phyloP scores from a whole-genome alignment of 2,797 vertebrate species.

The Morus bassanus region DNA sequence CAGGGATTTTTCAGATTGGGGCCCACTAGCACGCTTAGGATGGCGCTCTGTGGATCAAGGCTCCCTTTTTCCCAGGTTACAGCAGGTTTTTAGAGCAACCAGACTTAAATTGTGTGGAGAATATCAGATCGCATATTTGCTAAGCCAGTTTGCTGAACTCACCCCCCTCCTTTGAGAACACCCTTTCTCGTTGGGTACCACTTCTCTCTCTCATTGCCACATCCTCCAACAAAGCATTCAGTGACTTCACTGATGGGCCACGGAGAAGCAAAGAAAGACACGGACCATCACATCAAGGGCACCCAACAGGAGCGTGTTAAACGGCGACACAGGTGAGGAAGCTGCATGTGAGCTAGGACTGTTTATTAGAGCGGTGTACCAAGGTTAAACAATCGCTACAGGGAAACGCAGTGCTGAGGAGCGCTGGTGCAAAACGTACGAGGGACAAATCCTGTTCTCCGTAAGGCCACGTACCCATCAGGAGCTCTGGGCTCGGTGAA shows the following conservation, averaged over 20 bases:
- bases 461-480: neutral
- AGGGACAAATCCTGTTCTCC: neutral
- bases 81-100: neutral
- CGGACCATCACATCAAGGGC: neutral
- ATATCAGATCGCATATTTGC: accelerated
- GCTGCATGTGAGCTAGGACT: neutral
- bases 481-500: neutral
- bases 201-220: neutral
- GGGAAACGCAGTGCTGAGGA: neutral
- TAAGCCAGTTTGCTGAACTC: neutral
- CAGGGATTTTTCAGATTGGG: neutral
- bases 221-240: neutral
- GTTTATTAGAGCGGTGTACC: neutral
- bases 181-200: accelerated
- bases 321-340: accelerated
- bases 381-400: neutral
- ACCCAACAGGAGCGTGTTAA: too few relatives aligned
- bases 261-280: neutral
- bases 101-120: neutral
- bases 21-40: too few relatives aligned
- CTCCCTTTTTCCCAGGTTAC: neutral
- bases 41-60: too few relatives aligned
- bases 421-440: neutral
- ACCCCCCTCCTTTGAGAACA: neutral
- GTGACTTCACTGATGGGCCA: neutral